phyloP scores from a whole-genome alignment of 2,113 vertebrate species.

The Brachyhypopomus occidentalis region DNA sequence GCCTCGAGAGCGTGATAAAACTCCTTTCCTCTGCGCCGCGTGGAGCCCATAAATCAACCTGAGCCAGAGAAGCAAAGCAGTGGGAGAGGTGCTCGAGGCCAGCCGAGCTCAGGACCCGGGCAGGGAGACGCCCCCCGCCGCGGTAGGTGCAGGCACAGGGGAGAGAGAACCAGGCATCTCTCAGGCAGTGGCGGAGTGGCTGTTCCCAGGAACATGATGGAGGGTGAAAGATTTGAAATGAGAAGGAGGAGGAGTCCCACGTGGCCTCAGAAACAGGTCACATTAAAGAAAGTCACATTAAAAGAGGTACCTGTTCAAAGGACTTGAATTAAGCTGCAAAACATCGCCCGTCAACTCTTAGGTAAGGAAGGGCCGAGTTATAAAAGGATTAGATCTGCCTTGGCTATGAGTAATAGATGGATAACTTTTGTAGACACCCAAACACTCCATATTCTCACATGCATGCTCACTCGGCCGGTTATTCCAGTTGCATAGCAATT shows the following conservation, averaged over 20 bases:
- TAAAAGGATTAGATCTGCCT: not conserved
- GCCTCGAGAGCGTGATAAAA: conserved; percentile 31
- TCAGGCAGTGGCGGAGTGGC: not conserved
- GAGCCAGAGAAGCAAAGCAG: conserved; percentile 37
- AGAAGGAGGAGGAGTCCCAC: not conserved
- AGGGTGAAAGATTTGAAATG: not conserved
- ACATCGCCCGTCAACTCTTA: not conserved
- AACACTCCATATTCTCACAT: too few species aligned
- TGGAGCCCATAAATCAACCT: conserved; percentile 43
- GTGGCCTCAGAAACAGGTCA: not conserved
- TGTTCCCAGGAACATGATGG: not conserved
- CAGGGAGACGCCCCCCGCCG: not conserved
- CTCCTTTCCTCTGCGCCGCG: conserved; percentile 25
- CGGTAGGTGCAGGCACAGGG: not conserved
- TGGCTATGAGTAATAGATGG: not conserved
- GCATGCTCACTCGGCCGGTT: too few species aligned
- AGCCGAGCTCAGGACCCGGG: not conserved
- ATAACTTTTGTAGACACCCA: too few species aligned
- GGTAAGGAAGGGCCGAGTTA: not conserved
- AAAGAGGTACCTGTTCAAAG: not conserved
- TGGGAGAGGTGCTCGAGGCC: conserved; percentile 24
- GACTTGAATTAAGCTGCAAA: not conserved
- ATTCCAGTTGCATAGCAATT: too few species aligned
- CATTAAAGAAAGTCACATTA: not conserved
- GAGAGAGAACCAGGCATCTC: not conserved